Percentiles rank a stretch among this genome's conserved stretches.
Evolutionary conservation across 2,797 vertebrate genomes (phyloP).

Genomic region (Microctenopoma stevenorrisi): DNA sequence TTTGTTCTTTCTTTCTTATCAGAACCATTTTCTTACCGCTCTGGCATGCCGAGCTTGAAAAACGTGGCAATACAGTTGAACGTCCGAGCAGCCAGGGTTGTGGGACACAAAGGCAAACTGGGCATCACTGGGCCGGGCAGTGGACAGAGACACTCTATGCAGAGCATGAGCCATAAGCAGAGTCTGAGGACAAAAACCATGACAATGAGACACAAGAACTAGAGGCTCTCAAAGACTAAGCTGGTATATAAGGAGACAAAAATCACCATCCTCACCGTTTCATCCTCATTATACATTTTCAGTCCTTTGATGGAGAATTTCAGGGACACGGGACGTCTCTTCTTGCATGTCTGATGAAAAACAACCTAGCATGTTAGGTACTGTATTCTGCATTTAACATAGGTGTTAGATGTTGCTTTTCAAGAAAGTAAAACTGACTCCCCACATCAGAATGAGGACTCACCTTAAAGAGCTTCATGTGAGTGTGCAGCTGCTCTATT

Average conservation of each 20-base stretch:
- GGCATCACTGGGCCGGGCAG: constrained; percentile 79
- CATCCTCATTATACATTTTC: constrained; percentile 91
- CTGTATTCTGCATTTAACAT: rapidly evolving
- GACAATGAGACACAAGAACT: background rate
- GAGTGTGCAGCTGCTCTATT: constrained; percentile 83
- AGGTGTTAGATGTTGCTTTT: background rate
- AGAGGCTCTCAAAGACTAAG: background rate
- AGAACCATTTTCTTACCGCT: constrained; percentile 80
- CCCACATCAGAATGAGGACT: constrained; percentile 23
- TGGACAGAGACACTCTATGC: constrained; percentile 89
- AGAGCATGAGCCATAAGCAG: constrained; percentile 96
- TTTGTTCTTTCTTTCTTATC: no score
- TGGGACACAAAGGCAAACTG: constrained; percentile 96
- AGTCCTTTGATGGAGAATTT: constrained; percentile 93
- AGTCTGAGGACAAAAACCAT: constrained; percentile 74
- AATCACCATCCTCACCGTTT: constrained; percentile 79
- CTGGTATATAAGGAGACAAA: no score
- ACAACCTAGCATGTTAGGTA: background rate
- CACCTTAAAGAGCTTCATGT: constrained; percentile 88
- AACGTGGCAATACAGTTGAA: constrained; percentile 93
- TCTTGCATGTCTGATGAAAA: constrained; percentile 81
- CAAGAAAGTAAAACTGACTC: background rate
- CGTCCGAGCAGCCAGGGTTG: constrained; percentile 85
- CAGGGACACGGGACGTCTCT: constrained; percentile 84
- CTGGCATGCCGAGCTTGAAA: constrained; percentile 88